Evolutionary conservation across 1,140 invertebrate species (phyloP), one percentile per base, ranked within the genome.

Genomic region (Parasteatoda tepidariorum): DNA sequence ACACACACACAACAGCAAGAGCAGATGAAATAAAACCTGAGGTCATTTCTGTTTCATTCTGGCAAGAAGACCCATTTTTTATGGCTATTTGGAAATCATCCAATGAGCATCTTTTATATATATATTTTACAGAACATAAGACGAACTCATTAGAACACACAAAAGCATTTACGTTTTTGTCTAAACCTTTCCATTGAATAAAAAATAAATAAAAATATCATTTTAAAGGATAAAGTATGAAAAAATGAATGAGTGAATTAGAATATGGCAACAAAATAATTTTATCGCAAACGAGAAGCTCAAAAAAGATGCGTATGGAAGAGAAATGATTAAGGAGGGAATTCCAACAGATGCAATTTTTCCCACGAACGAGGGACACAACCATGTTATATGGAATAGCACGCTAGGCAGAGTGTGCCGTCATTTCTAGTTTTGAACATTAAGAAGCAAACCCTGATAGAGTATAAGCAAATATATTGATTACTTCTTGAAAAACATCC

Each of bases 381-480:
- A 28, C 31, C 31, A 41, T 76, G 73, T 33, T 76, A 34, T 57
- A 66, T n/a, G 18, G 64, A 9, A 11, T 57, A 9, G 76, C 64
- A 79, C 64, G 76, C 62, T 68, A 79, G 6, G 61, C 38, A 54
- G 59, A 41, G 31, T 34, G 30, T 33, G 38, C 64, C 76, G 28
- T 79, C 41, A 78, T 78, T 68, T 57, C 41, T 68, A 38, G 61
- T 59, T 28, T 33, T 2, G 31, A 79, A 64, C 76, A 79, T 68
- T 68, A 79, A 67, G 38, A 22, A 31, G 61, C 34, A 31, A 22
- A 22, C 7, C 34, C 41, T 22, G 57, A 62, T 61, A 33, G 74
- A 78, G 74, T 62, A 66, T 78, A 78, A 66, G 74, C 54, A 78
- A 78, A 66, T 78, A 78, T 78, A 78, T 78, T 78, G 74, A 78